phyloP scores from a whole-genome alignment of 2,797 vertebrate genomes.

The Acipenser transmontanus region DNA sequence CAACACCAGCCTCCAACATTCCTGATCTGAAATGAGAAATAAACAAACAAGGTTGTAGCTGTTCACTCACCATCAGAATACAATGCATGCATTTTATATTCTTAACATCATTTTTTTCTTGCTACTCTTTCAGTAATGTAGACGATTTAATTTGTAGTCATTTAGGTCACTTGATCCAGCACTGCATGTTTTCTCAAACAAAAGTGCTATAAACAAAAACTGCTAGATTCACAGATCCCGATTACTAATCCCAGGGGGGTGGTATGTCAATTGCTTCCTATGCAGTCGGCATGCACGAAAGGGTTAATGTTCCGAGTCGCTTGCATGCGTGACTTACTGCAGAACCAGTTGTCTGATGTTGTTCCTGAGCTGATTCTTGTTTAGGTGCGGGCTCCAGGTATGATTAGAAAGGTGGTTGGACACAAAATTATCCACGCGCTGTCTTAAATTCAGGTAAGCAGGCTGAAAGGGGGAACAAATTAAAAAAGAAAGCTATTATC shows the following conservation, averaged over 20 bases:
- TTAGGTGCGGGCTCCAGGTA: conserved; percentile 96
- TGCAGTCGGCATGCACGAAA: too few relatives aligned
- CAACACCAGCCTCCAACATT: conserved; percentile 96
- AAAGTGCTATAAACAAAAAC: too few relatives aligned
- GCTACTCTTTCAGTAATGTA: too few relatives aligned
- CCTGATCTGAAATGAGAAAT: conserved; percentile 72
- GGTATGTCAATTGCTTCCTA: too few relatives aligned
- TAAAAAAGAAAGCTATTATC: not conserved
- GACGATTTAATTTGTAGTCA: too few relatives aligned
- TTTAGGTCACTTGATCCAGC: too few relatives aligned
- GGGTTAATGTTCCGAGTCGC: too few relatives aligned
- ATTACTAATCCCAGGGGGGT: too few relatives aligned
- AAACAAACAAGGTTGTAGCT: conserved; percentile 1
- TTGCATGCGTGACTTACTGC: conserved; percentile 69
- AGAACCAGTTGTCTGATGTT: conserved; percentile 93
- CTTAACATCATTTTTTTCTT: too few relatives aligned
- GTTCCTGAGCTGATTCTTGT: conserved; percentile 97
- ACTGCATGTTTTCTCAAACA: too few relatives aligned
- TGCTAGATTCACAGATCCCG: too few relatives aligned
- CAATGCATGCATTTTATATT: too few relatives aligned
- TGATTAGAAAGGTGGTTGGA: conserved; percentile 95
- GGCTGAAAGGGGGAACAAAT: conserved; percentile 57
- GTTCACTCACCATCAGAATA: not conserved
- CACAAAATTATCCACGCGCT: conserved; percentile 96
- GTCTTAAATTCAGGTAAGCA: conserved; percentile 91